These are phyloP conservation scores for Noctua janthina DNA, from an alignment of 2,888 invertebrate genomes.

Conservation along the genomic window DNA sequence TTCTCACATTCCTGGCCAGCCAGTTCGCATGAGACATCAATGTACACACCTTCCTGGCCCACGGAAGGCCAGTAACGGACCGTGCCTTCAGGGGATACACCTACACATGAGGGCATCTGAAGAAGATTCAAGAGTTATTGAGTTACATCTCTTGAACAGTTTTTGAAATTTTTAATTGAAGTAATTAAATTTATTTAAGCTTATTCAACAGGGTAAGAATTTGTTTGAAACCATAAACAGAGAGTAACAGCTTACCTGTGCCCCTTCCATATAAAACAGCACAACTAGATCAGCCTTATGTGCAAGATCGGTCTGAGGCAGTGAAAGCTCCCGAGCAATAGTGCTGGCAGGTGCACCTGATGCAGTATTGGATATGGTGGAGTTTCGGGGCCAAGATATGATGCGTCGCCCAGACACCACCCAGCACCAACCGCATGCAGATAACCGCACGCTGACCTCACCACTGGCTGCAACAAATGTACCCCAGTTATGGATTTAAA, in stretches of 20 bases:
- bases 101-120: constrained; percentile 95
- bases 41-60: constrained; percentile 95
- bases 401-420: constrained; percentile 96
- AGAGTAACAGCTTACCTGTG: constrained; percentile 73
- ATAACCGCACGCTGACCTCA: constrained; percentile 91
- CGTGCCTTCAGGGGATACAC: constrained; percentile 97
- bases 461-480: constrained; percentile 83
- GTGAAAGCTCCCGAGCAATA: constrained; percentile 95
- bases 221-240: neutral
- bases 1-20: constrained; percentile 97
- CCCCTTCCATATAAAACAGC: constrained; percentile 91
- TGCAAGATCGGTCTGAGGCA: constrained; percentile 97
- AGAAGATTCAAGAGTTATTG: neutral
- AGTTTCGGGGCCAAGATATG: constrained; percentile 95
- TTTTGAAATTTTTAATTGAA: neutral
- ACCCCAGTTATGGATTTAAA: neutral
- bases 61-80: constrained; percentile 98
- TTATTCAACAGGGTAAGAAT: neutral
- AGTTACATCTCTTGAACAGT: neutral
- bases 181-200: neutral
- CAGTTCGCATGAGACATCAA: constrained; percentile 96
- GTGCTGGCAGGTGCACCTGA: constrained; percentile 73
- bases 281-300: constrained; percentile 96
- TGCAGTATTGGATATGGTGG: constrained; percentile 53
- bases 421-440: constrained; percentile 95